Evolutionary conservation across 2,113 vertebrate species (phyloP), one percentile per base, ranked within the genome.

Genomic region (Cervus canadensis): DNA sequence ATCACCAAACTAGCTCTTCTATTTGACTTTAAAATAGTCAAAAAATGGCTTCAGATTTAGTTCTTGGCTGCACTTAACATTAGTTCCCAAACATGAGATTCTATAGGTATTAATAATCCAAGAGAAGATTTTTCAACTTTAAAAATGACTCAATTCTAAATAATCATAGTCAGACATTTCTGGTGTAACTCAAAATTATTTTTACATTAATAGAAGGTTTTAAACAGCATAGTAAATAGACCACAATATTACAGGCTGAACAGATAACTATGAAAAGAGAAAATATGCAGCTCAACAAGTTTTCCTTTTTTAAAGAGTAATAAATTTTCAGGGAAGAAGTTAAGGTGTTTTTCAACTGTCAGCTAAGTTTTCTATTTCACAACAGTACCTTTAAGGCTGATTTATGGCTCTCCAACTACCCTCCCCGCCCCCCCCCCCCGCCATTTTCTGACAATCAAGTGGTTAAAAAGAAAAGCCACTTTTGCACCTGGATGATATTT

Each of bases 261-360:
- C 93, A 92, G 91, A 21, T 91, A 98, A 79, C 97, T 98, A 91
- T 90, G 96, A 98, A 98, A 98, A 93, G 36, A 96, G 94, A 98
- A 99, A 98, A 97, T 98, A 99, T 97, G 98, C 87, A 95, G 98
- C 79, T 98, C 48, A 95, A 95, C 98, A 98, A 98, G 98, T 98
- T 98, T 97, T 98, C 83, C 88, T 98, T 98, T 98, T 97, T 97
- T 97, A 88, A 97, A 98, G 98, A 98, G 96, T 95, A 99, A 98
- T 98, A 98, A 98, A 99, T 98, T 98, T 98, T 98, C 94, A 98
- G 95, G 85, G 90, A 98, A 99, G 98, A 98, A 98, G 96, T 98
- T 97, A 98, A 98, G 93, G 93, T 98, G 98, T 98, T 98, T 98
- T 98, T 98, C 96, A 98, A 95, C 98, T 99, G 98, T 99, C 98